phyloP scores from a whole-genome alignment of 2,888 invertebrate species.

The Ophonus ardosiacus region DNA sequence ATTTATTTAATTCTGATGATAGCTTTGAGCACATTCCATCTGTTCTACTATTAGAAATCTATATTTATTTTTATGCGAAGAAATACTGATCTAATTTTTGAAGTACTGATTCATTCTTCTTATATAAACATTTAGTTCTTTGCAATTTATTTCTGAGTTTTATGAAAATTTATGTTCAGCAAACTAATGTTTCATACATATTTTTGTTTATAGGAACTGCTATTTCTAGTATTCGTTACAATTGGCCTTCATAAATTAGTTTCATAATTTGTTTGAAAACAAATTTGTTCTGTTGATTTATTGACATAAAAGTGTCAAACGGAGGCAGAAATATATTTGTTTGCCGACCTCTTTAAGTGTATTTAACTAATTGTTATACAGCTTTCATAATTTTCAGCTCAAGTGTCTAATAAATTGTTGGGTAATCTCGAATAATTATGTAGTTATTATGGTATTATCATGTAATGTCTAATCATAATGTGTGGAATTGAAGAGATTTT shows the following conservation, averaged over 20 bases:
- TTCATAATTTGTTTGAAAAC: slow-evolving; percentile 13
- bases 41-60: not conserved
- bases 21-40: no score
- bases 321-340: not conserved
- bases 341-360: not conserved
- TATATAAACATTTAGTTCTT: slow-evolving; percentile 12
- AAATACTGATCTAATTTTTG: slow-evolving; percentile 7
- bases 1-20: no score
- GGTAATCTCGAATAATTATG: not conserved
- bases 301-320: slow-evolving; percentile 15
- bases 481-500: not conserved
- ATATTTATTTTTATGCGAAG: slow-evolving; percentile 16
- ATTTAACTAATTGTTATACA: not conserved
- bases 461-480: not conserved
- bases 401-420: not conserved
- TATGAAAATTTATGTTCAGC: slow-evolving; percentile 9
- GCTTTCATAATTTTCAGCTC: not conserved
- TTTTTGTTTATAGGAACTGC: slow-evolving; percentile 26
- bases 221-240: not conserved
- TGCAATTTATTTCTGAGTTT: slow-evolving; percentile 16
- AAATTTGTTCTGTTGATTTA: slow-evolving; percentile 4
- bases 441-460: slow-evolving; percentile 5
- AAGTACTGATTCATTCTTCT: slow-evolving; percentile 5
- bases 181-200: slow-evolving; percentile 20
- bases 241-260: slow-evolving; percentile 15